phyloP scores from a whole-genome alignment of 2,113 vertebrate genomes.

The Dicaeum eximium region DNA sequence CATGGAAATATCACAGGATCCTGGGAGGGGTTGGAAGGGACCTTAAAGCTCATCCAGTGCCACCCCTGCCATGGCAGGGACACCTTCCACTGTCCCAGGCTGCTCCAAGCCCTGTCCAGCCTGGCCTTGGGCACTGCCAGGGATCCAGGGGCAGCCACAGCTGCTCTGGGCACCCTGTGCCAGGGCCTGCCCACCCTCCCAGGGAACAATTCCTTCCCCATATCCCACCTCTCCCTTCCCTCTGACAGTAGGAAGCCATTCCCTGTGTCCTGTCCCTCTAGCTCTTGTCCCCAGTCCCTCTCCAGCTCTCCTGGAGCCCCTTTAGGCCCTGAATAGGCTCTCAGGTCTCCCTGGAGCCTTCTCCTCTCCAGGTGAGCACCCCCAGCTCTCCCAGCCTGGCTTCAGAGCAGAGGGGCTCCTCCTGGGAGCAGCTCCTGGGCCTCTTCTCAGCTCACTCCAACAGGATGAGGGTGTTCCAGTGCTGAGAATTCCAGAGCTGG shows the following conservation, averaged over 20 bases:
- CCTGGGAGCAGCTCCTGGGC: neutral
- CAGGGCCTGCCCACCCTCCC: neutral
- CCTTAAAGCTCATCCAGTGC: rapidly evolving
- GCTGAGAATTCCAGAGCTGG: neutral
- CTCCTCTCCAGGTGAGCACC: neutral
- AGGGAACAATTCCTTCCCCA: neutral
- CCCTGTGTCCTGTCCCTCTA: neutral
- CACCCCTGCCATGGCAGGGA: neutral
- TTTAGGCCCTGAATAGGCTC: neutral
- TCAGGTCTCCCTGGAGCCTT: neutral
- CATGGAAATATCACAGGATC: neutral
- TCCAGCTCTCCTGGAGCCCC: neutral
- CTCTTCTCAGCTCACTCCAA: neutral
- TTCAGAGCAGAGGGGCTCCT: neutral
- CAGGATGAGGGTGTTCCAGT: neutral
- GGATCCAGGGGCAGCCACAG: neutral
- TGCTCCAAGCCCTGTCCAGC: neutral
- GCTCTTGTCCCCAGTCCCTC: neutral
- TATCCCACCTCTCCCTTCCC: neutral
- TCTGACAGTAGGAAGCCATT: neutral
- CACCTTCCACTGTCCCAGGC: neutral
- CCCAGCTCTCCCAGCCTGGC: neutral
- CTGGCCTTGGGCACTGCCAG: neutral
- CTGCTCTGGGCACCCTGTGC: neutral
- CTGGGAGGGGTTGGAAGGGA: neutral